phyloP scores from a whole-genome alignment of 2,113 vertebrate species.

The Eubucco bourcierii region DNA sequence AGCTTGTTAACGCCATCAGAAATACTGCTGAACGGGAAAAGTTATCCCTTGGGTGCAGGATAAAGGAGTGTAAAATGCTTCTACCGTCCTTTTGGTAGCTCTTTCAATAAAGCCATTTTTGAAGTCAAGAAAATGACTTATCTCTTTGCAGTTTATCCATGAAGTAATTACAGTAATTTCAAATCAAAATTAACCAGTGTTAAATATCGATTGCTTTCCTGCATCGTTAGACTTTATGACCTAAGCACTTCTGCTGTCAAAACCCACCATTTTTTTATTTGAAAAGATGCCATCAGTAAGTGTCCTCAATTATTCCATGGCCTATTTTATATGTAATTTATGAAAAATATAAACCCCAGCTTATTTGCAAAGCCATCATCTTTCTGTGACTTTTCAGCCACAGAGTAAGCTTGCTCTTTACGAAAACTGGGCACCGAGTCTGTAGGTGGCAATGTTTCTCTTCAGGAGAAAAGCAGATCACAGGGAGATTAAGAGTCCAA shows the following conservation, averaged over 20 bases:
- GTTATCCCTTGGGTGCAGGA: neutral
- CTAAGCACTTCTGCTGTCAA: neutral
- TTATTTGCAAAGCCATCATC: neutral
- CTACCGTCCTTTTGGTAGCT: neutral
- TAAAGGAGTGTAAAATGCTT: neutral
- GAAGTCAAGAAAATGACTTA: neutral
- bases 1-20: conserved; percentile 23
- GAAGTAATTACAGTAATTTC: conserved; percentile 16
- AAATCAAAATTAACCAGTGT: conserved; percentile 19
- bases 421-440: neutral
- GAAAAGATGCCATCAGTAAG: neutral
- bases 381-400: neutral
- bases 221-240: neutral
- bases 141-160: neutral
- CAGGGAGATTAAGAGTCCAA: neutral
- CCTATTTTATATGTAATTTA: neutral
- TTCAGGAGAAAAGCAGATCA: neutral
- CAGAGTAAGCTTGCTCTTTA: neutral
- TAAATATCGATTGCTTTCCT: neutral
- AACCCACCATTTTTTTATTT: neutral
- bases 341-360: neutral
- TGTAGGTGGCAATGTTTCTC: conserved; percentile 64
- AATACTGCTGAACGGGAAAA: neutral
- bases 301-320: neutral
- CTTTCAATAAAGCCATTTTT: neutral